These are phyloP conservation scores for Octomys mimax DNA, from an alignment of 2,797 vertebrate genomes.

Conservation along the genomic window DNA sequence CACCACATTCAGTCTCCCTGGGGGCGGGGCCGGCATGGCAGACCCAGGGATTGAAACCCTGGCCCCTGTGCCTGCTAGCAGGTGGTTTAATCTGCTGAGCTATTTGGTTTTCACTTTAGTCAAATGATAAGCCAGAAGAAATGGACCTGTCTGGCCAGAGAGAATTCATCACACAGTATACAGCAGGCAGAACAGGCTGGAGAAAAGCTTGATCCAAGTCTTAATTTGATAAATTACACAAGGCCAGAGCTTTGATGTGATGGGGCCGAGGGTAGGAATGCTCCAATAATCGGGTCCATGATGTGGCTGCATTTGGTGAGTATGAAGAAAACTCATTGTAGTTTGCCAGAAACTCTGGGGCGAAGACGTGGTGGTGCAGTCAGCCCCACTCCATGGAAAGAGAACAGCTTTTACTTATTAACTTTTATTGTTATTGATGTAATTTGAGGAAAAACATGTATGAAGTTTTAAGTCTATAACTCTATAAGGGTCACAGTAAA, in stretches of 20 bases:
- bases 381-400: neutral
- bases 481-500: neutral
- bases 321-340: neutral
- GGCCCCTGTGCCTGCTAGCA: too few species aligned
- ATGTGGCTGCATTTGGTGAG: neutral
- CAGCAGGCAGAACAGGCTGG: neutral
- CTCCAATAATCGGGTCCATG: neutral
- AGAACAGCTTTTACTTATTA: neutral
- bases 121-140: neutral
- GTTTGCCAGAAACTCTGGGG: neutral
- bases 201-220: neutral
- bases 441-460: neutral
- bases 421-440: slow-evolving; percentile 29
- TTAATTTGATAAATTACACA: neutral
- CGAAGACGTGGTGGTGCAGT: neutral
- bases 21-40: too few species aligned
- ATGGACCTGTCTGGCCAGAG: neutral
- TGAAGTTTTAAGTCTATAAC: neutral
- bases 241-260: neutral
- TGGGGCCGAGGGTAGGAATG: neutral
- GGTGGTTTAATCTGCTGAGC: too few species aligned
- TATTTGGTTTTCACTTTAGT: neutral
- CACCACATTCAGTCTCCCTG: too few species aligned
- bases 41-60: too few species aligned
- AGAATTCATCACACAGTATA: neutral